phyloP scores from a whole-genome alignment of 2,113 vertebrate genomes.

The Henicopernis longicauda region DNA sequence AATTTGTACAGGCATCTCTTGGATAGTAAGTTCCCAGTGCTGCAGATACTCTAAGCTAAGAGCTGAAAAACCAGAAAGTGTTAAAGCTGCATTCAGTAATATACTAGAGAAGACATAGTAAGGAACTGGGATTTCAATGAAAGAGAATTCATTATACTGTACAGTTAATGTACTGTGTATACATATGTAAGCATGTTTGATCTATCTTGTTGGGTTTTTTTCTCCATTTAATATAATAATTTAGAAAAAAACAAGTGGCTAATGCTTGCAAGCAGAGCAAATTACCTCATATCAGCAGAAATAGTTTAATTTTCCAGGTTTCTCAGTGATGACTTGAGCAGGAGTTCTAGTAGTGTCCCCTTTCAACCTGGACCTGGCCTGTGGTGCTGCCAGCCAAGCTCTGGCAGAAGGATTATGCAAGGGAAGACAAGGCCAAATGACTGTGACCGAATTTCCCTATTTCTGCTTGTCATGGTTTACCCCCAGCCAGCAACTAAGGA shows the following conservation, averaged over 20 bases:
- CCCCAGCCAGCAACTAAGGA: no score
- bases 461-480: not conserved
- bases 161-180: not conserved
- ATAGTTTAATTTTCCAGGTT: not conserved
- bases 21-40: not conserved
- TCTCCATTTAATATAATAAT: not conserved
- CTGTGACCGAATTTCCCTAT: not conserved
- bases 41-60: not conserved
- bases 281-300: not conserved
- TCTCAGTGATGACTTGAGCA: not conserved
- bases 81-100: not conserved
- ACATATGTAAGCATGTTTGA: not conserved
- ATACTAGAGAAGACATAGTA: not conserved
- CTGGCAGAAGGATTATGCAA: not conserved
- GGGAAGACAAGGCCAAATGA: not conserved
- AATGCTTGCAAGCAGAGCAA: not conserved
- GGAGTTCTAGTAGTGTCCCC: not conserved
- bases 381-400: not conserved
- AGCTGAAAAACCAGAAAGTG: not conserved
- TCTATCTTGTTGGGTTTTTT: not conserved
- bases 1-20: not conserved
- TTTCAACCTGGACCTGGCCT: not conserved
- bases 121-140: not conserved
- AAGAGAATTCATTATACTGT: not conserved
- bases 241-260: not conserved